Base-by-base conservation (phyloP, 2,888 invertebrate genomes). In the Dynastes tityus region DNA sequence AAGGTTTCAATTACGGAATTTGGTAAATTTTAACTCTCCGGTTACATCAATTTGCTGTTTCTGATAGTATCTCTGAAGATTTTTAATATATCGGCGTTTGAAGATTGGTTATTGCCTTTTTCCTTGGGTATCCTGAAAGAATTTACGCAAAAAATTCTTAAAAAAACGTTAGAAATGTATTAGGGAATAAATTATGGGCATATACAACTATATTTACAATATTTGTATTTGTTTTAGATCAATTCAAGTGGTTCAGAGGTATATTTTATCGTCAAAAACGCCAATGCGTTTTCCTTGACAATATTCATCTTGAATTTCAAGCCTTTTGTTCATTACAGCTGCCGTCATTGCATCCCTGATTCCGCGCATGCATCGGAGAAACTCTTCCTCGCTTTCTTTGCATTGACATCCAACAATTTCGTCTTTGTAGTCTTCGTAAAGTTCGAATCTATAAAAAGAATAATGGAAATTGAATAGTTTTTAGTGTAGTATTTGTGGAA, bases 401-500 rank as follows among this genome's bases (percentile, higher is more conserved):
- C 76, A 76, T 51, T 53, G 76, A 13, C 76, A 76, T 64, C 49
- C 29, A 32, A 32, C 51, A 4, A 76, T 76, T 22, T 29, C 8
- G 27, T 76, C 76, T n/a, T 65, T 67, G 11, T 51, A 76, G 2
- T 22, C 49, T 6, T 76, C 76, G 29, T 76, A 76, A 1, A 76
- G 40, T 1, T 67, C 37, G 65, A 53, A 76, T 64, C 76, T 76
- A 61, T 16, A 53, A 53, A 53, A 9, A 11, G 1, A 61, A 22
- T 27, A 51, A 22, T 68, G 11, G 9, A 68, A 40, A 65, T 37
- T 40, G 37, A 51, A 9, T n/a, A 51, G 32, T 5, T 37, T 5
- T 37, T 37, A 37, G 0, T 4, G 32, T 4, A 37, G 3, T 37
- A 37, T 5, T 4, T 37, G 32, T 37, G 32, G 5, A 37, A 5